These are phyloP conservation scores for Merluccius polli DNA, from an alignment of 2,797 vertebrate species.

Conservation along the genomic window DNA sequence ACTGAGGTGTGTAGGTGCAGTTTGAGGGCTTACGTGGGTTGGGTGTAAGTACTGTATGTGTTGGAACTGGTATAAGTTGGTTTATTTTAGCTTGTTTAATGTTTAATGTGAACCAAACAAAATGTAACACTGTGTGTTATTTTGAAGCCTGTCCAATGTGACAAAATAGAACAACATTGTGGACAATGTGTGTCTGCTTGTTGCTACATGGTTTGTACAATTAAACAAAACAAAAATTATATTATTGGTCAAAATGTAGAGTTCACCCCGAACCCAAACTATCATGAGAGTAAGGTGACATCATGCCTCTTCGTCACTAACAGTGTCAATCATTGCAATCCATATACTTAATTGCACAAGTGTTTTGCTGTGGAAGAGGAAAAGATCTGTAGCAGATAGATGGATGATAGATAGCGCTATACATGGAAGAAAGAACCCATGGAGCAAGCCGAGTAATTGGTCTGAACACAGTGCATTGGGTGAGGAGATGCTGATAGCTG, in stretches of 20 bases:
- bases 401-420: not conserved
- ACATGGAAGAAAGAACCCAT: not conserved
- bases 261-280: not conserved
- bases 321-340: not conserved
- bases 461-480: no score
- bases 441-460: not conserved
- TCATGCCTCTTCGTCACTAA: not conserved
- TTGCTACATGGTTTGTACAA: not conserved
- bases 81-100: not conserved
- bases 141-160: not conserved
- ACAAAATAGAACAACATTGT: not conserved
- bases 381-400: not conserved
- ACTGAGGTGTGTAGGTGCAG: not conserved
- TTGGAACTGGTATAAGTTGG: not conserved
- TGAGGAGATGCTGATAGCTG: no score
- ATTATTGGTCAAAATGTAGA: not conserved
- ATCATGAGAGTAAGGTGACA: not conserved
- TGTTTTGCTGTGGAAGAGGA: not conserved
- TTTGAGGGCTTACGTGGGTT: not conserved
- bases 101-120: not conserved
- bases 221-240: not conserved
- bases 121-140: not conserved
- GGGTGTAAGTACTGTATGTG: no score
- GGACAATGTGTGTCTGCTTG: not conserved
- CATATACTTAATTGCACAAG: not conserved